Conservation (phyloP, 1,140 invertebrate genomes). For the Bombus polaris region DNA sequence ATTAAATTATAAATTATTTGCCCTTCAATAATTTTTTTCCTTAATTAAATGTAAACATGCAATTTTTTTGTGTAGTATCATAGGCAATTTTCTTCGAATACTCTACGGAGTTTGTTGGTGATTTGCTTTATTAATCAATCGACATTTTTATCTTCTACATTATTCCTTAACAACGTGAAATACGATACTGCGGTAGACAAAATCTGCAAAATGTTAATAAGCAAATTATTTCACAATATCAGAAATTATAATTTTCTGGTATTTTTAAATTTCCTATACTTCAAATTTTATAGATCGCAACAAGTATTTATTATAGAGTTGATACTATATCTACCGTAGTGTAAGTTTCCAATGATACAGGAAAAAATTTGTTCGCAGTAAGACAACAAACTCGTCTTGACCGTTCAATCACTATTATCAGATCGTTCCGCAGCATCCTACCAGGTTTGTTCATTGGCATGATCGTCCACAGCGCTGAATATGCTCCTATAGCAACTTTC, state of each 20-base stretch:
- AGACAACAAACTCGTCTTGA: conserved; percentile 54
- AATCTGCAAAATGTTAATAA: conserved; percentile 10
- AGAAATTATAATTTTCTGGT: not conserved
- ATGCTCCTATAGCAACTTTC: not conserved
- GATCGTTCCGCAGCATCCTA: conserved; percentile 23
- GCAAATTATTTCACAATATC: not conserved
- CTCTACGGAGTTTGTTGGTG: too few relatives aligned
- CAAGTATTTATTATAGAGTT: too few relatives aligned
- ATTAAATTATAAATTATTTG: too few relatives aligned
- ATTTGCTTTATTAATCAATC: not conserved
- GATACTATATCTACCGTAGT: conserved; percentile 29
- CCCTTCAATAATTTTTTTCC: too few relatives aligned
- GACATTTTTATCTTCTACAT: not conserved
- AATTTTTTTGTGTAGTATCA: too few relatives aligned
- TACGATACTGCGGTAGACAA: conserved; percentile 19
- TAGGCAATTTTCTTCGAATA: too few relatives aligned
- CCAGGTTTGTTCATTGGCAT: conserved; percentile 25
- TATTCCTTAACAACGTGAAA: conserved; percentile 42
- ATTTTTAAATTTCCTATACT: too few relatives aligned
- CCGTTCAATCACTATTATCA: conserved; percentile 51
- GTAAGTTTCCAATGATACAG: conserved; percentile 61
- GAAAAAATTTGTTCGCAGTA: conserved; percentile 54
- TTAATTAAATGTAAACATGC: too few relatives aligned
- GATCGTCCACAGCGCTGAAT: conserved; percentile 4
- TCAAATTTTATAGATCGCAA: too few relatives aligned